A percentile compares a stretch with the other conserved stretches of the same genome.
phyloP scores from a whole-genome alignment of 2,888 invertebrate genomes.

The Caenorhabditis sp. region DNA sequence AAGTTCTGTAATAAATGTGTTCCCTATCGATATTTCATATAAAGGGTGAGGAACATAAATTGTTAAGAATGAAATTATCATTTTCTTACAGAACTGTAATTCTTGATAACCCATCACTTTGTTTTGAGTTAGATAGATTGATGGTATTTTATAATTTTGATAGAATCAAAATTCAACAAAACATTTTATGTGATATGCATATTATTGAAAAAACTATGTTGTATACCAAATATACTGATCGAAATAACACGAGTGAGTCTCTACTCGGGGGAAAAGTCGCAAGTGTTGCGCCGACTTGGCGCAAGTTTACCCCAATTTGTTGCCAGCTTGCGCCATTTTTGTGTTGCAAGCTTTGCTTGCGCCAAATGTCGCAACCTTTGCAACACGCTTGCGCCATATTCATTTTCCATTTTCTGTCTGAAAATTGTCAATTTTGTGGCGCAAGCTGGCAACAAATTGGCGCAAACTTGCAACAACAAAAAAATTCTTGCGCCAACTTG shows the following conservation, averaged over 20 bases:
- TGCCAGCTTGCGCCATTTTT: too few relatives aligned
- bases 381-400: too few relatives aligned
- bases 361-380: too few relatives aligned
- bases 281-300: too few relatives aligned
- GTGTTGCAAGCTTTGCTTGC: too few relatives aligned
- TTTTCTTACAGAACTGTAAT: background rate
- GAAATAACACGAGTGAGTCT: background rate
- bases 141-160: background rate
- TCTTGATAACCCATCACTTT: background rate
- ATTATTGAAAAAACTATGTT: background rate
- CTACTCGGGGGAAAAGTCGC: too few relatives aligned
- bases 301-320: too few relatives aligned
- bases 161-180: background rate
- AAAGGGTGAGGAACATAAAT: background rate
- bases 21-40: background rate
- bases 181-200: background rate
- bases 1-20: background rate
- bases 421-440: too few relatives aligned
- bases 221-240: constrained; percentile 1
- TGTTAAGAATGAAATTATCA: background rate
- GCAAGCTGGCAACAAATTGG: too few relatives aligned
- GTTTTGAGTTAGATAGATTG: background rate
- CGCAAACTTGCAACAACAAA: too few relatives aligned
- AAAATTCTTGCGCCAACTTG: too few relatives aligned
- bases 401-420: too few relatives aligned